phyloP scores from a whole-genome alignment of 2,888 invertebrate species.

The Ariolimax columbianus region DNA sequence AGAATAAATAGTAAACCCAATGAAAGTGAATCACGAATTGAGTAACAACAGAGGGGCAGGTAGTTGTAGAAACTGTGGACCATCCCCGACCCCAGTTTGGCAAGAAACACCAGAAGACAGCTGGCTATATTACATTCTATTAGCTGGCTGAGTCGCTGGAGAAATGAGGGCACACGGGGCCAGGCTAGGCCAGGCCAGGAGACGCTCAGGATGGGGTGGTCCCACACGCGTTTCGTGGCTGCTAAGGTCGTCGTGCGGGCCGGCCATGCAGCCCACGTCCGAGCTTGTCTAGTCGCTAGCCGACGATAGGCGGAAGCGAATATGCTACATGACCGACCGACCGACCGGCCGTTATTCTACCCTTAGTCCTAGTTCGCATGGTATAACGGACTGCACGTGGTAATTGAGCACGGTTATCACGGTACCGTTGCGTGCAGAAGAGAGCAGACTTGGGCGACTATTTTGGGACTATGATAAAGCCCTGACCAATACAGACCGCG shows the following conservation, averaged over 20 bases:
- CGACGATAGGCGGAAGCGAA: constrained; percentile 1
- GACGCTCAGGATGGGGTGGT: constrained; percentile 6
- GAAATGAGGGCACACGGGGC: constrained; percentile 32
- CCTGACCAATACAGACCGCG: not conserved
- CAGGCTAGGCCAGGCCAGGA: constrained; percentile 11
- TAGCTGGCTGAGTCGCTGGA: not conserved
- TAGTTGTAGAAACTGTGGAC: too few relatives aligned
- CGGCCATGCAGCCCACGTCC: constrained; percentile 30
- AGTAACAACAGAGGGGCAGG: too few relatives aligned
- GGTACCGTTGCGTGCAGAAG: not conserved
- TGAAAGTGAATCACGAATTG: too few relatives aligned
- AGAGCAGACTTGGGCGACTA: not conserved
- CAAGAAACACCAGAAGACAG: not conserved
- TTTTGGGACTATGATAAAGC: not conserved
- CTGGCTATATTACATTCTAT: not conserved
- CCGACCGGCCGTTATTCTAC: not conserved
- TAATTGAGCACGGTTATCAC: not conserved
- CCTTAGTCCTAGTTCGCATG: not conserved
- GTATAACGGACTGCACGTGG: not conserved
- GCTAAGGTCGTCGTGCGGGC: constrained; percentile 4
- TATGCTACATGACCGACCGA: constrained; percentile 2
- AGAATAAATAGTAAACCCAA: too few relatives aligned
- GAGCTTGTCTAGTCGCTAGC: constrained; percentile 32
- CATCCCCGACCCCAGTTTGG: not conserved
- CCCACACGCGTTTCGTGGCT: constrained; percentile 29